Base-by-base conservation (phyloP, 2,113 vertebrate genomes). In the Ptychochromis oligacanthus region DNA sequence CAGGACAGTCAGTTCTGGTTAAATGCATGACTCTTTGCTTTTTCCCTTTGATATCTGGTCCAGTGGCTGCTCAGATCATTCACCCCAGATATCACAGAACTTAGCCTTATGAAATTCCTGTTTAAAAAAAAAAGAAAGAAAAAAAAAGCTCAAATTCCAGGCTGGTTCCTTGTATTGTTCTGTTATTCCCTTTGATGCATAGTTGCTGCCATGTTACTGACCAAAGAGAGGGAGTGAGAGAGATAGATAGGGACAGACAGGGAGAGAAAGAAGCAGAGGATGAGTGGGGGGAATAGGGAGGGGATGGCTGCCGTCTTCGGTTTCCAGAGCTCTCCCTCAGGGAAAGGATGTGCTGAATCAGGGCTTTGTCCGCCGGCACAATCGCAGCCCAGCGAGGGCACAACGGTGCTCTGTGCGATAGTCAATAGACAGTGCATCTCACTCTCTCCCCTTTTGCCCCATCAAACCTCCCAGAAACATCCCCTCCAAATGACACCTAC, bases 331-430 rank as follows among this genome's bases (percentile, higher is more conserved):
- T 84, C 92, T 93, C 87, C 83, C 93, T 93, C 70, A 46, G 87
- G 94, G 88, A 80, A 95, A 93, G 93, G 94, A 95, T 94, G 92
- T 95, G 89, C 95, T 96, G 93, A 96, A 94, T 95, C 94, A 90
- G 86, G 79, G 75, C 91, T 89, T 96, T 96, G 95, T 95, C 26
- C 90, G 65, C 86, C 84, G 88, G 77, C 85, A 87, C 90, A 88
- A 87, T 90, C 92, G 65, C 88, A 77, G 85, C 93, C 95, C 91
- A 76, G 90, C 90, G 90, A 79, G 61, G 92, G 93, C 91, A 95
- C 93, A 92, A 95, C 90, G 93, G 95, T 89, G 93, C 91, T 91
- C 92, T 93, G 92, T 95, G 90, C 84, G 86, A 81, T 79, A 87
- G 91, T 93, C 89, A 93, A 88, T 88, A 86, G 91, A 93, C 91